These are phyloP conservation scores for Paratilapia polleni DNA, from an alignment of 2,113 vertebrate species.

Conservation along the genomic window DNA sequence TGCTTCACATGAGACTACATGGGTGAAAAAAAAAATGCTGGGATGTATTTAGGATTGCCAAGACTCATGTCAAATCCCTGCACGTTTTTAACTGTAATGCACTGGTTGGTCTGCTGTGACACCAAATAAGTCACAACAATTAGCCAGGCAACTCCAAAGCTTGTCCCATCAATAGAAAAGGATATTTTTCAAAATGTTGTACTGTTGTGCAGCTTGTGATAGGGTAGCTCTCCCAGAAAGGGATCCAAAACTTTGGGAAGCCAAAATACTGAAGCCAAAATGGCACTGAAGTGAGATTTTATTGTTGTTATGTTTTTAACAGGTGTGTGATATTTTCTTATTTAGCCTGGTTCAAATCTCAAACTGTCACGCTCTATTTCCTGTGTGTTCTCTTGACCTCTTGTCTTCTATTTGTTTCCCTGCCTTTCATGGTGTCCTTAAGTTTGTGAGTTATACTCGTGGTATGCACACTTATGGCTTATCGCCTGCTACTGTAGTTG, in stretches of 20 bases:
- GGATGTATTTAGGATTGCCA: slow-evolving; percentile 10
- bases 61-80: background rate
- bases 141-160: background rate
- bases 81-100: background rate
- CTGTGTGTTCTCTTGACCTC: background rate
- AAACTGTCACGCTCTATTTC: background rate
- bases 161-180: slow-evolving; percentile 5
- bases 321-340: slow-evolving; percentile 2
- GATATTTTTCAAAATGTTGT: background rate
- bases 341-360: background rate
- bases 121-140: slow-evolving; percentile 6
- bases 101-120: background rate
- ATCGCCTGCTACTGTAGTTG: background rate
- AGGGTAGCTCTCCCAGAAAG: background rate
- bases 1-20: slow-evolving; percentile 15
- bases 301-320: slow-evolving; percentile 1
- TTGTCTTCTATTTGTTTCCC: background rate
- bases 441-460: background rate
- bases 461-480: background rate
- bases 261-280: slow-evolving; percentile 5
- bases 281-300: slow-evolving; percentile 8
- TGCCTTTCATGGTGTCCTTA: background rate
- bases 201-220: background rate
- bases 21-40: slow-evolving; percentile 1
- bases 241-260: background rate